Evolutionary conservation across 2,113 vertebrate species (phyloP), one percentile per base, ranked within the genome.

Genomic region (Ardeotis arabs): DNA sequence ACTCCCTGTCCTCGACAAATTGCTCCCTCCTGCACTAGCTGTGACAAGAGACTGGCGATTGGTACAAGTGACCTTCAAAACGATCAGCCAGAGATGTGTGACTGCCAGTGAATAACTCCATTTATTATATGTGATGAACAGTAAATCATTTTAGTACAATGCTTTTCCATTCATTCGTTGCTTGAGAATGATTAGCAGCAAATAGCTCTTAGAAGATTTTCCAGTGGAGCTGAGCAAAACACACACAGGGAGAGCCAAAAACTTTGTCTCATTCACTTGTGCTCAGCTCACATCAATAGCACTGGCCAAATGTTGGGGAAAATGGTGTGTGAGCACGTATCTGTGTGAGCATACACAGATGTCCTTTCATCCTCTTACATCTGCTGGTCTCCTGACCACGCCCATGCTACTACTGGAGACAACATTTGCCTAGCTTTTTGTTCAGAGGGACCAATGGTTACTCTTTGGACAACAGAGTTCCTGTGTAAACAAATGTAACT

Each of bases 71-170:
- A 95, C 94, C 89, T 96, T 74, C 44, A 82, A 62, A 94, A 69
- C 64, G 44, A 81, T 85, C 87, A 88, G 62, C 62, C 77, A 89
- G 84, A 69, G 24, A 39, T 50, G 45, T 70, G 29, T 91, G 79
- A 94, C 92, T 90, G 87, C 67, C 91, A 95, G 91, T 94, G 96
- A 90, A 92, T 67, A 75, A 95, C 45, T 87, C 80, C 89, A 90
- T 91, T 97, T 84, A 56, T 82, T 89, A 90, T 79, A 62, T 6
- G 2, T 25, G 33, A 77, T 10, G 45, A 95, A 94, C 77, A 93
- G 90, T 83, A 94, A 93, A 94, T 78, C 89, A 92, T 93, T 96
- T 86, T 91, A 76, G 87, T 62, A 87, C 49, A 81, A 90, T 64
- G 87, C 89, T 95, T 95, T 94, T 62, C 77, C 73, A 93, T 95